A percentile compares a stretch with the other conserved stretches of the same genome.
These are phyloP conservation scores for Anguilla anguilla DNA, from an alignment of 2,797 vertebrate genomes.

Conservation along the genomic window DNA sequence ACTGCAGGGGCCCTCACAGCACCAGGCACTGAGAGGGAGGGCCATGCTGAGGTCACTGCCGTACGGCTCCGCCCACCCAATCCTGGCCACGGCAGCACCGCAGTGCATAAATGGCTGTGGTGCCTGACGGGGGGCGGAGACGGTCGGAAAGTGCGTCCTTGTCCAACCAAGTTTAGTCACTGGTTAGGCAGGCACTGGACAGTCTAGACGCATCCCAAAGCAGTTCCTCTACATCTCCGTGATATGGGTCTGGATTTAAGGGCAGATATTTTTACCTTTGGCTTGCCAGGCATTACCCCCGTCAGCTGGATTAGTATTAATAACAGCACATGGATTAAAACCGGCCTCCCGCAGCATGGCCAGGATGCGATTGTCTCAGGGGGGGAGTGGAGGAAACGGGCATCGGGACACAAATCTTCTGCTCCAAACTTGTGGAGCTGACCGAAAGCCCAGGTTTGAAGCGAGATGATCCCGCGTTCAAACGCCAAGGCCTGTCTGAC, in stretches of 20 bases:
- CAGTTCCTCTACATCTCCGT: not conserved
- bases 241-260: constrained; percentile 10
- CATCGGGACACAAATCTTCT: not conserved
- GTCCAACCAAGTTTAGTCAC: not conserved
- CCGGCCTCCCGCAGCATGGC: not conserved
- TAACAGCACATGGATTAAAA: constrained; percentile 24
- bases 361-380: not conserved
- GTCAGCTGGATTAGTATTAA: constrained; percentile 26
- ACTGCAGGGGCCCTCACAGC: not conserved
- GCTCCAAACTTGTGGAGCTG: not conserved
- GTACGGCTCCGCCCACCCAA: not conserved
- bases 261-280: constrained; percentile 18
- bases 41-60: not conserved
- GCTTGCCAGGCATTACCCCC: not conserved
- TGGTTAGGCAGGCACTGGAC: no score
- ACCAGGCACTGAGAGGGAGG: not conserved
- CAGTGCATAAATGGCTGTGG: not conserved
- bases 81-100: not conserved
- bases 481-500: not conserved
- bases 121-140: not conserved
- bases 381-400: not conserved
- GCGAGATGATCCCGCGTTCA: not conserved
- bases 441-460: not conserved
- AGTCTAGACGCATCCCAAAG: not conserved
- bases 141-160: not conserved